Evolutionary conservation across 2,113 vertebrate genomes (phyloP), one percentile per base, ranked within the genome.

Genomic region (Lanius collurio): DNA sequence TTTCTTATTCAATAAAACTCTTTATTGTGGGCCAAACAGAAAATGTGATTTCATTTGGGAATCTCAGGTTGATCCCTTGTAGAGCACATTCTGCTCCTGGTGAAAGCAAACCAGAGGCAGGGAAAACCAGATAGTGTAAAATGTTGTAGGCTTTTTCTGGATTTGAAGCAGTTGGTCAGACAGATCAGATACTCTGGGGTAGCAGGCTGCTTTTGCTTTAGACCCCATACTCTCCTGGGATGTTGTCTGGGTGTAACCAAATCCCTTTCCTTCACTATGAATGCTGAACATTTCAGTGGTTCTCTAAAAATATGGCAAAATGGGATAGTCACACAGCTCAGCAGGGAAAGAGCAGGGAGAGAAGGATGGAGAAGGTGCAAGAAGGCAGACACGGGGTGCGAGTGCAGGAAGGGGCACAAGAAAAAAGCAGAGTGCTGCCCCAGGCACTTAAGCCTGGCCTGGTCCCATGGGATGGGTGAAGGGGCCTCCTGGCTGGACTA

Each of bases 331-430:
- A 28, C 39, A 62, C n/a, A 11, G n/a, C 8, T 53, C 71, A 7
- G 6, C 18, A 55, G 16, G 28, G 35, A 55, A 50, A 50, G 30
- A 41, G n/a, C 31, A 52, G 20, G 14, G 7, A 65, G 14, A 46
- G 30, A 24, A 90, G 21, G 33, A 90, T 8, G 23, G 35, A 91
- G 21, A 80, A 77, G 13, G 14, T 31, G 7, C 28, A 30, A 31
- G 76, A 35, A 59, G 46, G 53, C 3, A 5, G n/a, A 23, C 30
- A 23, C 1, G 5, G 22, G 13, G 17, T 35, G 15, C 0, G 0
- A 81, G 52, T 0, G 0, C 2, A 20, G 76, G 49, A 70, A 59
- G 21, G 41, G 31, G 17, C 50, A 70, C 1, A 0, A 63, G 63
- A 62, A 65, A 67, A 64, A 4, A 2, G 35, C 23, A 1, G 41